Evolutionary conservation across 1,140 invertebrate genomes (phyloP), one percentile per base, ranked within the genome.

Genomic region (Lepidurus arcticus): DNA sequence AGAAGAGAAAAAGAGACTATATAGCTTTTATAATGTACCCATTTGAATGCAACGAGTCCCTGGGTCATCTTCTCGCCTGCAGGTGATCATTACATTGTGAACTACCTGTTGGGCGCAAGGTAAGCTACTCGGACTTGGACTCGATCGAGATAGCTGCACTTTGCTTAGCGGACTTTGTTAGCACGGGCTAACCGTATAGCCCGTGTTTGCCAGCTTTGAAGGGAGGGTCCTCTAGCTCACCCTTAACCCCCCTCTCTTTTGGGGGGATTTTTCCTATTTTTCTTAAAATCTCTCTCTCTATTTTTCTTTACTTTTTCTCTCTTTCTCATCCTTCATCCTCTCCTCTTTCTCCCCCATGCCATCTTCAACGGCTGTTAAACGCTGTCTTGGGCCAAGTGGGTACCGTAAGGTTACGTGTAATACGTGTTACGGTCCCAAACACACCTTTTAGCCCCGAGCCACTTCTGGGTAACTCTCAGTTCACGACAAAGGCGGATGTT

Each of bases 51-150:
- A 65, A 65, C 16, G 16, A 65, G 16, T 65, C 53, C 53, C 53
- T 65, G 53, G 53, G 53, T 65, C 53, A 65, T 65, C 53, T 65
- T 65, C 53, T 21, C 53, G 53, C 53, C 53, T 65, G 53, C 53
- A 65, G 53, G 53, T 65, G 21, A 65, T 65, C 53, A 65, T 65
- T 65, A 65, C 53, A 21, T 34, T 65, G 53, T 65, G 53, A 65
- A 65, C 53, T 65, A 65, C 53, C 53, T 65, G 53, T 65, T 65
- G 53, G 53, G 53, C 21, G 53, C 53, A 65, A 65, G 53, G 53
- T 65, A 65, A 65, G 53, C 53, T 13, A 65, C 53, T 65, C 34
- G 34, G 34, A 34, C 34, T 34, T 4, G 34, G 34, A 4, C 34
- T 34, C 53, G 53, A 65, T 65, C 53, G 53, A 65, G 53, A 65